Evolutionary conservation across 2,113 vertebrate species (phyloP).

Genomic region (Pyxicephalus adspersus): DNA sequence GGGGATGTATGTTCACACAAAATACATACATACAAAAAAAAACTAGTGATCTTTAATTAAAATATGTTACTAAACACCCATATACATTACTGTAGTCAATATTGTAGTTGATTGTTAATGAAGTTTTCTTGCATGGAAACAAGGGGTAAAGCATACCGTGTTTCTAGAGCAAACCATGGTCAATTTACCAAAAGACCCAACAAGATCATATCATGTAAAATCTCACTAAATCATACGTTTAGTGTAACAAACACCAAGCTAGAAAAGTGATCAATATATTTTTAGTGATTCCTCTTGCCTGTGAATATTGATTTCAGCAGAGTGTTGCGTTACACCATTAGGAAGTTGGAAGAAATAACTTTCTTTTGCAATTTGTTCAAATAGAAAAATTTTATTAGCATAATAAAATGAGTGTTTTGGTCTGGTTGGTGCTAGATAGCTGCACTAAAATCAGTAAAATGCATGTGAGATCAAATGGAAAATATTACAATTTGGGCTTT

Average conservation of each 20-base stretch:
- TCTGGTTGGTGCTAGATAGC: neutral
- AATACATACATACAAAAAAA: too few relatives aligned
- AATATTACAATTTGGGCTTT: neutral
- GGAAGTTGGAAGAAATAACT: conserved; percentile 14
- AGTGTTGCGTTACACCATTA: conserved; percentile 19
- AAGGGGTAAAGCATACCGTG: conserved; percentile 16
- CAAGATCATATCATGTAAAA: conserved; percentile 12
- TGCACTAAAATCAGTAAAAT: conserved; percentile 5
- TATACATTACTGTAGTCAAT: conserved; percentile 33
- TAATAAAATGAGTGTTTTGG: conserved; percentile 25
- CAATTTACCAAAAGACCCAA: neutral
- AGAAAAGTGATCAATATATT: conserved; percentile 21
- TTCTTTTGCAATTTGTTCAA: conserved; percentile 24
- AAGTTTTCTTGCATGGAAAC: conserved; percentile 23
- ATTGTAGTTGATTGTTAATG: conserved; percentile 41
- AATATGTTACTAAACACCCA: neutral
- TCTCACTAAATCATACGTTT: conserved; percentile 33
- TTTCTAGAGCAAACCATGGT: conserved; percentile 32
- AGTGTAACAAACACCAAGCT: neutral
- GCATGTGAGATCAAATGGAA: neutral
- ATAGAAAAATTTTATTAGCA: conserved; percentile 24
- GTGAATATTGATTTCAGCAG: conserved; percentile 29
- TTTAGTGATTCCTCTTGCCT: conserved; percentile 23
- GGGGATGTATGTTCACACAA: neutral
- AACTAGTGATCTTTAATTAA: conserved; percentile 1